Base-by-base conservation (phyloP, 2,113 vertebrate species). In the Psilopsiagon aymara region DNA sequence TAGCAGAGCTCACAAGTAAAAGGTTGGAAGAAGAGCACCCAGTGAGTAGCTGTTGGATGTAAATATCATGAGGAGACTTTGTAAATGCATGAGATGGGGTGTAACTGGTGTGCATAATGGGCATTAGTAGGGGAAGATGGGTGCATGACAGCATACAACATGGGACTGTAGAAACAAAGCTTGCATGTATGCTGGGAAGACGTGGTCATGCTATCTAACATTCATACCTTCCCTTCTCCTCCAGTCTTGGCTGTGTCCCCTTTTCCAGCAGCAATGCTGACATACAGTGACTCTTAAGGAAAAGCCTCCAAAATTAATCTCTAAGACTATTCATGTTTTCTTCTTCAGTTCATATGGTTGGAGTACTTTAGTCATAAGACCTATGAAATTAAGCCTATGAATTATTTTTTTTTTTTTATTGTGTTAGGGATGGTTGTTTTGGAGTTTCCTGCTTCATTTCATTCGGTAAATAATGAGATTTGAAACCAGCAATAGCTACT, bases 1-100 rank as follows among this genome's bases (percentile, higher is more conserved):
- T 84, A 92, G 74, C 69, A 93, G 83, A 92, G 82, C 68, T 89
- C 28, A 41, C 49, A 78, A 86, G 82, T 93, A 90, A 86, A 27
- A 55, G 55, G 47, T 57, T 90, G 76, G 74, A 91, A 41, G 67
- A 89, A 86, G 85, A 51, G 27, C 82, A 78, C 53, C 64, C 52
- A 24, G 15, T 60, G 66, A 55, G 55, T 94, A 92, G 80, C 85
- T 96, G 20, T 71, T 93, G 92, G 46, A 88, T 69, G 41, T 77
- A 76, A 62, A 85, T 59, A 21, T n/a, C 29, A 39, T 11, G 17
- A 82, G 77, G 83, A 75, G 74, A 53, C 13, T 90, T 88, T 64
- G 41, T 57, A 66, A 75, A 86, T 94, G 24, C 4, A 18, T 93
- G 78, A 96, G 67, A 76, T 62, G 67, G n/a, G 10, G 6, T 70